These are phyloP conservation scores for Aspiorhynchus laticeps DNA, from an alignment of 2,113 vertebrate genomes.

Conservation along the genomic window DNA sequence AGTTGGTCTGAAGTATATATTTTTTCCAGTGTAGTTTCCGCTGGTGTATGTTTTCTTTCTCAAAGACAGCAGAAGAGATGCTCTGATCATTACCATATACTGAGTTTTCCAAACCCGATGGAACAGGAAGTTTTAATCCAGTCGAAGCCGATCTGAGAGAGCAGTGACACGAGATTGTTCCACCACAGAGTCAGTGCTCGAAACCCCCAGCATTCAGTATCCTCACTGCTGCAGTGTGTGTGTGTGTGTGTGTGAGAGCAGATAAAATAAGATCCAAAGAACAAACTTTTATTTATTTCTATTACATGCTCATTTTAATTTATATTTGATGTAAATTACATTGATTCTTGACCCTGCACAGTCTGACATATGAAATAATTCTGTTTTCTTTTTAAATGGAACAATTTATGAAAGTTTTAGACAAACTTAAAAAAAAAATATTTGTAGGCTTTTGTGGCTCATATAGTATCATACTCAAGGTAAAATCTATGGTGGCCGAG, in stretches of 20 bases:
- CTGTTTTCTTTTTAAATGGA: too few relatives aligned
- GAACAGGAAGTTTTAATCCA: background rate
- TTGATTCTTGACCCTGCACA: too few relatives aligned
- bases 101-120: background rate
- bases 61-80: background rate
- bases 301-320: background rate
- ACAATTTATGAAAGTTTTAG: too few relatives aligned
- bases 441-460: too few relatives aligned
- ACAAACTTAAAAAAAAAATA: too few relatives aligned
- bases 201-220: background rate
- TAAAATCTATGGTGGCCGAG: too few relatives aligned
- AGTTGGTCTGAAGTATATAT: too few relatives aligned
- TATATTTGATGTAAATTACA: too few relatives aligned
- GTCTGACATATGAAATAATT: too few relatives aligned
- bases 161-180: background rate
- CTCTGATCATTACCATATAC: background rate
- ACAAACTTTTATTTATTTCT: background rate
- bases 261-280: background rate
- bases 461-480: too few relatives aligned
- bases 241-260: too few relatives aligned
- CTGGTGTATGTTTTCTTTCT: background rate
- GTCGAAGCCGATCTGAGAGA: background rate
- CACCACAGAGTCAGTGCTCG: background rate
- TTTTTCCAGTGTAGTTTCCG: background rate
- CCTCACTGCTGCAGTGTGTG: too few relatives aligned